Conservation (phyloP, 2,797 vertebrate species). For the Danio choprae region DNA sequence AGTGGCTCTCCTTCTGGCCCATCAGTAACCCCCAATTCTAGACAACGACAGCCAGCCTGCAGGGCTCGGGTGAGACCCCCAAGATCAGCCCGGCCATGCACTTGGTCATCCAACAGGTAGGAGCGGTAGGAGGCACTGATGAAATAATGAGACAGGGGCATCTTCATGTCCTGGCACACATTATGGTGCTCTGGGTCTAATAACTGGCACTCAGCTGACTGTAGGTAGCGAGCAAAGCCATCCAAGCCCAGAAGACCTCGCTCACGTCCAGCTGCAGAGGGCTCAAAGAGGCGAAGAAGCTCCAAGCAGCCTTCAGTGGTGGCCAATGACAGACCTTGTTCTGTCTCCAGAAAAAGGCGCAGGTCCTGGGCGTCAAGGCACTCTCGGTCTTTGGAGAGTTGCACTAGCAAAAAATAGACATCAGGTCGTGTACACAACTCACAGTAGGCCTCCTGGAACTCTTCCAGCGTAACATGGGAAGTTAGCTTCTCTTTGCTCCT, state of each 20-base stretch:
- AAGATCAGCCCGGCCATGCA: conserved; percentile 90
- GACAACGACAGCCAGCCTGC: conserved; percentile 90
- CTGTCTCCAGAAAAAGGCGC: conserved; percentile 93
- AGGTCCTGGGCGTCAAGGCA: conserved; percentile 94
- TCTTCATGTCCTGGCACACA: conserved; percentile 94
- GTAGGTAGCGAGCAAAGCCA: conserved; percentile 92
- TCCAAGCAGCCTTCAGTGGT: conserved; percentile 92
- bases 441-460: conserved; percentile 94
- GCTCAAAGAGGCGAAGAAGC: conserved; percentile 88
- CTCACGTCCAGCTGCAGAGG: conserved; percentile 87
- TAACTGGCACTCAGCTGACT: conserved; percentile 94
- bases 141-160: conserved; percentile 96
- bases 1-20: conserved; percentile 92
- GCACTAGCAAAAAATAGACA: conserved; percentile 95
- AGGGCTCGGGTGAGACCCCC: conserved; percentile 90
- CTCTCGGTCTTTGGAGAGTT: conserved; percentile 97
- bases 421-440: conserved; percentile 97
- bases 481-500: conserved; percentile 97
- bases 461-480: conserved; percentile 92
- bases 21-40: conserved; percentile 93
- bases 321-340: conserved; percentile 91
- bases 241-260: conserved; percentile 92
- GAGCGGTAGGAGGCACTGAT: conserved; percentile 96
- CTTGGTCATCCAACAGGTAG: conserved; percentile 93
- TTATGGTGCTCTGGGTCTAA: conserved; percentile 93